Evolutionary conservation across 2,113 vertebrate species (phyloP), one percentile per base, ranked within the genome.

Genomic region (Lates calcarifer): DNA sequence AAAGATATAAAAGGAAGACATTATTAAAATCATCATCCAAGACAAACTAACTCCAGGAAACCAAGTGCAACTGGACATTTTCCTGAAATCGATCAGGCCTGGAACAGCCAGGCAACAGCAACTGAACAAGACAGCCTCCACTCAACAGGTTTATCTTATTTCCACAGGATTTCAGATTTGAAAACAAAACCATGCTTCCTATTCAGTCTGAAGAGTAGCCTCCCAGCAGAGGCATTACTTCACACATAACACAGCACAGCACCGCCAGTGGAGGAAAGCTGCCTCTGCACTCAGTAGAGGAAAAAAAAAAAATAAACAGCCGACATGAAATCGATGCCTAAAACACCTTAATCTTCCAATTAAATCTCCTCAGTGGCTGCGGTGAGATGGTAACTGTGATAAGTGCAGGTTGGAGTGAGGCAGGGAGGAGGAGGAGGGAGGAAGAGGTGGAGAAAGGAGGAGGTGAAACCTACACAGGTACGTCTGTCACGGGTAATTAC

Each of bases 401-500:
- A 92, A 94, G 91, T 92, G 87, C 85, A 88, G 91, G 91, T 87
- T 89, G 76, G 81, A 84, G 69, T 17, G 90, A 79, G 80, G 69
- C 37, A 15, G 72, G 64, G 45, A 35, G 56, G 62, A 65, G 58
- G 79, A 67, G 67, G 74, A 31, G 53, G 64, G 31, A 24, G 55
- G 37, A 26, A 26, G 70, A 28, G 56, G 57, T 28, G 60, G 51
- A 8, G 41, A 26, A 28, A 15, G 56, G 80, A 76, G 85, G 75
- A 82, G 87, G 90, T 87, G 86, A 90, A 90, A 91, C 84, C 79
- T 91, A 92, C 90, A 92, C 93, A 94, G 93, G 93, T 93, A 94
- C 88, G 81, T 89, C 84, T 92, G 92, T 94, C 92, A 92, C 70
- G 89, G 92, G 84, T 92, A 93, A 93, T 94, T 93, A 94, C 91